Base-by-base conservation (phyloP, 1,140 invertebrate species). In the Drosophila simulans region DNA sequence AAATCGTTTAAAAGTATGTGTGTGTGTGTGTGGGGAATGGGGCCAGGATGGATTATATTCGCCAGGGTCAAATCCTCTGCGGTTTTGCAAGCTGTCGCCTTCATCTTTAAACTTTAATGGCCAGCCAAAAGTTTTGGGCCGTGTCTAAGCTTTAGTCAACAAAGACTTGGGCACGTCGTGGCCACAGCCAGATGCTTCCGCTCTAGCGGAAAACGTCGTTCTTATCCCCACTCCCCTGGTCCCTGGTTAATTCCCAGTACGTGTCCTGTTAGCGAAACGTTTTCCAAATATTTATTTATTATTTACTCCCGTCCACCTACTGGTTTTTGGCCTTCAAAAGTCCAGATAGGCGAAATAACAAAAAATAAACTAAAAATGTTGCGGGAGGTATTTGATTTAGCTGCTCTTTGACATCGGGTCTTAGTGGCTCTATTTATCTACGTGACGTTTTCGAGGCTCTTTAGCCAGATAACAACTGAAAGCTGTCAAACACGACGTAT, bases 81-180 rank as follows among this genome's bases (percentile, higher is more conserved):
- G 62, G 72, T 53, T 76, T 55, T 34, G 63, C 74, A 77, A 88
- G 83, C 83, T 86, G 83, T 80, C 79, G 81, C 76, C 81, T 89
- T 83, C 84, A 80, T 89, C 84, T 88, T 88, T 88, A 88, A 88
- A 88, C 75, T 88, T 88, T 80, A 89, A 88, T 83, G 84, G 79
- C 71, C 55, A 62, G 63, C 46, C 68, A 77, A 85, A 85, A 74
- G 80, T 79, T 80, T 77, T 51, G 48, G 60, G 53, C 62, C 34
- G 37, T 12, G n/a, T 58, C 77, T 77, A 59, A 66, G 73, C 78
- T 80, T 68, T 62, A 64, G 78, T 72, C 68, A 78, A 81, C 65
- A 70, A 70, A 72, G 78, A 81, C 80, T 81, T 70, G 64, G 71
- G 75, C 78, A 82, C 82, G 82, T 88, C 82, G 78, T 86, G 63